phyloP scores from a whole-genome alignment of 2,888 invertebrate genomes.

The Nephrocerus scutellatus region DNA sequence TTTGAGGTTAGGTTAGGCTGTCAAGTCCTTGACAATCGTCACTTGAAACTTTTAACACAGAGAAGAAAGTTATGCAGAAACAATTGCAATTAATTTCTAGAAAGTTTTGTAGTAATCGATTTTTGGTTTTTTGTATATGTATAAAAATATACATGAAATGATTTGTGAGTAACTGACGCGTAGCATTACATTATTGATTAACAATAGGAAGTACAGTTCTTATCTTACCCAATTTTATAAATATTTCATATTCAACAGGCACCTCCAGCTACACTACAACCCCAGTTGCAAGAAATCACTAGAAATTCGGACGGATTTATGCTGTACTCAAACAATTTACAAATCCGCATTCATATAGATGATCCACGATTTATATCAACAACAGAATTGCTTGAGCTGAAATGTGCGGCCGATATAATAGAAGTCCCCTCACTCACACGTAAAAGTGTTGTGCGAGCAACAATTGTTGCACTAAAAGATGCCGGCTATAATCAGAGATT shows the following conservation, averaged over 20 bases:
- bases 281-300: slow-evolving; percentile 45
- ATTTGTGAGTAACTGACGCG: no score
- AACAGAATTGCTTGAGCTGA: slow-evolving; percentile 41
- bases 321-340: slow-evolving; percentile 42
- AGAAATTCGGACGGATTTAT: slow-evolving; percentile 42
- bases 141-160: no score
- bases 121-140: no score
- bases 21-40: no score
- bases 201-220: no score
- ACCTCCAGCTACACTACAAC: slow-evolving; percentile 37
- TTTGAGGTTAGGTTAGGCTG: no score
- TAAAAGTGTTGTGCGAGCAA: slow-evolving; percentile 37
- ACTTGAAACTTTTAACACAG: no score
- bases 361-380: slow-evolving; percentile 42
- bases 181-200: no score
- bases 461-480: slow-evolving; percentile 41
- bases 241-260: slow-evolving; percentile 30
- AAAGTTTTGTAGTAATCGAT: no score
- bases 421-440: slow-evolving; percentile 35
- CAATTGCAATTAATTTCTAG: no score
- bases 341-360: slow-evolving; percentile 44
- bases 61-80: no score
- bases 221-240: slow-evolving; percentile 7
- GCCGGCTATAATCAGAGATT: slow-evolving; percentile 45
- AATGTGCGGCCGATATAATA: slow-evolving; percentile 43